These are phyloP conservation scores for Phalacrocorax pelagicus DNA, from an alignment of 2,113 vertebrate species.

Conservation along the genomic window DNA sequence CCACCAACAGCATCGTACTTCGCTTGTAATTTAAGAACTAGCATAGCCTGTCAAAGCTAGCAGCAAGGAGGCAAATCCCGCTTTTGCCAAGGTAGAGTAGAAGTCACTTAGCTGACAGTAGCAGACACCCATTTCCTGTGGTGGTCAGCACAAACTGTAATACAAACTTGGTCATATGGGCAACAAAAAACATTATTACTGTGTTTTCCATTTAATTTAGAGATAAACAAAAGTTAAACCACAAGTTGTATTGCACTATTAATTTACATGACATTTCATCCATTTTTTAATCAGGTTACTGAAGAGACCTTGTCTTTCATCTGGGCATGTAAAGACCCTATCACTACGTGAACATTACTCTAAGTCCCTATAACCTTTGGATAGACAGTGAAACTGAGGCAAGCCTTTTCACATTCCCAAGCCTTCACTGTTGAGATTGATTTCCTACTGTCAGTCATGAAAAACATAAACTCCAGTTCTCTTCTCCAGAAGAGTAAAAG, in stretches of 20 bases:
- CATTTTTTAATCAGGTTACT: background rate
- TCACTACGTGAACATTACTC: background rate
- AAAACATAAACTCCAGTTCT: background rate
- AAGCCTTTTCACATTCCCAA: background rate
- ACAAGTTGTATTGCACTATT: background rate
- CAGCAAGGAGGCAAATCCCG: background rate
- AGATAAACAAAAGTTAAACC: background rate
- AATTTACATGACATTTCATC: background rate
- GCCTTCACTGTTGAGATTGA: background rate
- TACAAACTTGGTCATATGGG: background rate
- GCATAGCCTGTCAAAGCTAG: background rate
- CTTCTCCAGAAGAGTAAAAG: background rate
- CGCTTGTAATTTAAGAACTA: constrained; percentile 9
- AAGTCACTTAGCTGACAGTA: background rate
- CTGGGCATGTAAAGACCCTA: background rate
- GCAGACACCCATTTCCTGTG: background rate
- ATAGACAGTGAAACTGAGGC: background rate
- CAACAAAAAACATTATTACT: background rate
- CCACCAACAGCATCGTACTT: background rate
- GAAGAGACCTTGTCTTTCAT: background rate
- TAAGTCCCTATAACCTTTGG: background rate
- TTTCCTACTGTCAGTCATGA: background rate
- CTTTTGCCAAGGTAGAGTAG: background rate
- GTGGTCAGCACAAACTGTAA: background rate
- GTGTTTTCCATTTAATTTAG: background rate